Evolutionary conservation across 2,888 invertebrate species (phyloP), one percentile per base, ranked within the genome.

Genomic region (Metalampra italica): DNA sequence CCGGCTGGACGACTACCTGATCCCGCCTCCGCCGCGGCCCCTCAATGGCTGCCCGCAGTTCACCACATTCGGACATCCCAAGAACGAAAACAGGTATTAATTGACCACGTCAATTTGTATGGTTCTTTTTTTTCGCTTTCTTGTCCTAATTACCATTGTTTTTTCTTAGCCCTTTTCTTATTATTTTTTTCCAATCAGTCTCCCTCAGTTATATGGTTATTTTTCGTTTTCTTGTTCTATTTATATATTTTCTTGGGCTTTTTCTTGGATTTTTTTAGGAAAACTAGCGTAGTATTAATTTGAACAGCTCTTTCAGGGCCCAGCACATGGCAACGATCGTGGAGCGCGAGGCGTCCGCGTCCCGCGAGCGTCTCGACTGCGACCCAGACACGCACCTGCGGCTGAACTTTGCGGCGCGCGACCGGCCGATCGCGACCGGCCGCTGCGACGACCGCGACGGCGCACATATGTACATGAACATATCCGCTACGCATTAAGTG

Each of bases 11-110:
- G 92, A 92, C 66, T 92, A 92, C 64, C 71, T 92, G 62, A 88
- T 92, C 39, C 92, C 92, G 34, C 92, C 92, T 22, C 90, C 92
- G n/a, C 92, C 92, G 12, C 82, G 92, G 34, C 92, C 89, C 2
- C 78, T 89, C 46, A 82, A 80, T 60, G 83, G 78, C 41, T 70
- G 79, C 40, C 80, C 87, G 4, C 85, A 85, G 62, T 86, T 89
- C 65, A 88, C 87, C 45, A 88, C 88, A 9, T 89, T 89, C 50
- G 88, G 89, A 51, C 89, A 89, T 57, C 88, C 89, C 29, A 82
- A 85, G 60, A 77, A 76, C 54, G 88, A 89, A 4, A 71, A 61
- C 48, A 82, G 84, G 84, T 84, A 38, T 44, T 44, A 29, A 45
- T 22, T 22, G 22, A 3, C 5, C 22, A 3, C 22, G 22, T 3